phyloP scores from a whole-genome alignment of 2,113 vertebrate species.

The Dascyllus trimaculatus region DNA sequence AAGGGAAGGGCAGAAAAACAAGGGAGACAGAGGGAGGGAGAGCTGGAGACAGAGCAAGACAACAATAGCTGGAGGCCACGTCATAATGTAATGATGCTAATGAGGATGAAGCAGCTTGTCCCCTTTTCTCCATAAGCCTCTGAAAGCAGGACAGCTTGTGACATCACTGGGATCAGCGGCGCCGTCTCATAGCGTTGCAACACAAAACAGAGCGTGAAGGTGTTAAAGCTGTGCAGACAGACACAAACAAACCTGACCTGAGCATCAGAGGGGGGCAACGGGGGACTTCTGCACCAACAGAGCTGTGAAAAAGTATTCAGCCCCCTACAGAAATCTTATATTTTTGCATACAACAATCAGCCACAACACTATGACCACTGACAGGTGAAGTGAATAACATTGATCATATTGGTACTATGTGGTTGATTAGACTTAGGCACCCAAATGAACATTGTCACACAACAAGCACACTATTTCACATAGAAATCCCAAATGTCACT shows the following conservation, averaged over 20 bases:
- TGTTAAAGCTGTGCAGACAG: neutral
- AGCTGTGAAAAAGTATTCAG: no score
- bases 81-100: conserved; percentile 72
- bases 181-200: conserved; percentile 36
- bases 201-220: neutral
- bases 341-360: no score
- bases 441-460: no score
- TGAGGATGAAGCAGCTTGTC: conserved; percentile 70
- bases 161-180: conserved; percentile 62
- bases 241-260: neutral
- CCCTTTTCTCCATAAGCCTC: conserved; percentile 69
- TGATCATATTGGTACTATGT: no score
- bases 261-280: neutral
- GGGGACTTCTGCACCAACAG: neutral
- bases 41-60: conserved; percentile 20
- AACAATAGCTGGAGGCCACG: conserved; percentile 57
- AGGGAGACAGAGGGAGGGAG: neutral
- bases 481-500: no score
- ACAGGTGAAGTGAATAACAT: no score
- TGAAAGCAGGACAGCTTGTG: conserved; percentile 72
- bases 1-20: neutral
- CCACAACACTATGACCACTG: no score
- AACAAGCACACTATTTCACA: no score
- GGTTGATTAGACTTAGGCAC: no score
- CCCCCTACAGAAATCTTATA: no score